A percentile compares a stretch with the other conserved stretches of the same genome.
phyloP scores from a whole-genome alignment of 2,113 vertebrate species.

The Mesocricetus auratus region DNA sequence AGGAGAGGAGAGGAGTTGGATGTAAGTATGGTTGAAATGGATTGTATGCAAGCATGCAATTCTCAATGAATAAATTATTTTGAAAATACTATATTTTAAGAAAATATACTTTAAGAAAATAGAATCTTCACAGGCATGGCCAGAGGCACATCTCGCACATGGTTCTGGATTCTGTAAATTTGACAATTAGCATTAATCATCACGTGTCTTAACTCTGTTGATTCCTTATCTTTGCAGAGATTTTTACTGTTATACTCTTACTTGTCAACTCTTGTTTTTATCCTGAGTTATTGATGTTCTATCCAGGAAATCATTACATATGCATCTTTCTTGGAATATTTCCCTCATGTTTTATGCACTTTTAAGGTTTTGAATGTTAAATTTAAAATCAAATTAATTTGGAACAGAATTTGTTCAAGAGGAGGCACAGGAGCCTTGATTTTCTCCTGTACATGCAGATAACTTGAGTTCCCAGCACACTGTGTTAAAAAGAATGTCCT shows the following conservation, averaged over 20 bases:
- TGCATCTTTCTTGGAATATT: neutral
- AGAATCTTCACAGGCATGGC: neutral
- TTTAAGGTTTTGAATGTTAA: neutral
- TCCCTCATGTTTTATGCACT: neutral
- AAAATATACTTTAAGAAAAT: neutral
- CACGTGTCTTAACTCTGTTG: neutral
- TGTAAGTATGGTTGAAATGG: neutral
- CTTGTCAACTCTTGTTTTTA: neutral
- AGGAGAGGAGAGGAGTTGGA: neutral
- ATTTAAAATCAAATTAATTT: neutral
- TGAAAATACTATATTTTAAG: neutral
- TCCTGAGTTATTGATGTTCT: neutral
- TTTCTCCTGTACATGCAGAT: neutral
- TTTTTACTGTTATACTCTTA: neutral
- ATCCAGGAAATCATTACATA: neutral
- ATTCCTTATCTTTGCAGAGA: neutral
- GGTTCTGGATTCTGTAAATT: neutral
- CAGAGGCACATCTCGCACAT: neutral
- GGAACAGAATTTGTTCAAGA: neutral
- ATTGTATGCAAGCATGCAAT: neutral
- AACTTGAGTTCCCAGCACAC: neutral
- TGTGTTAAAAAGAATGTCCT: neutral
- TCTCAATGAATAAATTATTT: neutral
- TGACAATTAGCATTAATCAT: neutral
- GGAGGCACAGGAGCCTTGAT: neutral